Evolutionary conservation across 2,888 invertebrate genomes (phyloP).

Genomic region (Hoplodrina ambigua): DNA sequence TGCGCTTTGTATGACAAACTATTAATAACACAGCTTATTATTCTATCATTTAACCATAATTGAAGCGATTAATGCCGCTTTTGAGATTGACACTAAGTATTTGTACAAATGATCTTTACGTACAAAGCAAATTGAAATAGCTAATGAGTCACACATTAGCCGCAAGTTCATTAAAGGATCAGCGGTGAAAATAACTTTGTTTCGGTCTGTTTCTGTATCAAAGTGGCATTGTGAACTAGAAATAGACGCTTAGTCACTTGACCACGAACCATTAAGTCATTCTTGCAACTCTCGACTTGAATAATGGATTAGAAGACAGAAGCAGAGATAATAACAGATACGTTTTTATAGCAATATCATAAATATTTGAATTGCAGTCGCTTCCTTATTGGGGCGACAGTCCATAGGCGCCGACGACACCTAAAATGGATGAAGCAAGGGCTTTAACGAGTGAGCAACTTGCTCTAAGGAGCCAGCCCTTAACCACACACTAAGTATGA

Average conservation of each 20-base stretch:
- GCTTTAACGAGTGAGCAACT: constrained; percentile 80
- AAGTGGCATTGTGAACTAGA: constrained; percentile 68
- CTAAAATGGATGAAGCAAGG: constrained; percentile 78
- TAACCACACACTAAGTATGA: constrained; percentile 56
- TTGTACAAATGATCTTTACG: constrained; percentile 60
- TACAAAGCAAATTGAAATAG: constrained; percentile 82
- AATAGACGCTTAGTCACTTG: constrained; percentile 73
- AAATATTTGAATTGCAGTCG: constrained; percentile 67
- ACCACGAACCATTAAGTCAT: constrained; percentile 40
- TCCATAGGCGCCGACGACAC: constrained; percentile 73
- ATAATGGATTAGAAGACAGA: constrained; percentile 42
- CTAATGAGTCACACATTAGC: constrained; percentile 78
- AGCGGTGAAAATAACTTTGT: constrained; percentile 75
- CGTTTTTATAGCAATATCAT: constrained; percentile 54
- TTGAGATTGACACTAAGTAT: constrained; percentile 5
- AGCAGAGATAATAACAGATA: constrained; percentile 27
- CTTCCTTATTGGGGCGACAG: constrained; percentile 74
- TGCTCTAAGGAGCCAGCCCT: constrained; percentile 68
- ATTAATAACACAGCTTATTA: constrained; percentile 33
- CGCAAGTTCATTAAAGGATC: constrained; percentile 72
- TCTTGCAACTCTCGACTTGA: constrained; percentile 34
- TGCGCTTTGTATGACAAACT: constrained; percentile 34
- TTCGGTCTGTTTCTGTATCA: constrained; percentile 74
- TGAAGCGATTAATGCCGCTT: constrained; percentile 7
- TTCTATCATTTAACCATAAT: constrained; percentile 8